Evolutionary conservation across 2,888 invertebrate genomes (phyloP).

Genomic region (Eilema depressum): DNA sequence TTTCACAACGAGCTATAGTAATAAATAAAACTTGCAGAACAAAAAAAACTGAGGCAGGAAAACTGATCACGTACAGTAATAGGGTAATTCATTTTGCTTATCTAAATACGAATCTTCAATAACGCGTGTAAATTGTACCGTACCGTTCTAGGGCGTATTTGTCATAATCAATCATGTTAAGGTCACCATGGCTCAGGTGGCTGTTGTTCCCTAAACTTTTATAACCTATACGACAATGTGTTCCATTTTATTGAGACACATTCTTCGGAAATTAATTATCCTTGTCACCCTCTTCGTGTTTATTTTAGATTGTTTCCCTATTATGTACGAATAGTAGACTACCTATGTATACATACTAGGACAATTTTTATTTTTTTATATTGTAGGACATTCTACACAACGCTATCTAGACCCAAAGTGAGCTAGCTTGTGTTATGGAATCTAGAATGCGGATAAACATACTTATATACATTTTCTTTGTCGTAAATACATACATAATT

Average conservation of each 20-base stretch:
- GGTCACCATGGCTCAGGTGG: conserved; percentile 64
- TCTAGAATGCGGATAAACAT: too few species aligned
- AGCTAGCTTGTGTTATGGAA: too few species aligned
- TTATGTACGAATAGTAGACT: background rate
- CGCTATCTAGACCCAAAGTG: too few species aligned
- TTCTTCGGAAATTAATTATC: conserved; percentile 33
- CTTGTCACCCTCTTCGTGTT: conserved; percentile 1
- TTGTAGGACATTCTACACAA: too few species aligned
- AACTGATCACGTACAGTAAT: conserved; percentile 32
- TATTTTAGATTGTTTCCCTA: background rate
- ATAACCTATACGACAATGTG: conserved; percentile 33
- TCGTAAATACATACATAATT: too few species aligned
- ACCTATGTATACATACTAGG: too few species aligned
- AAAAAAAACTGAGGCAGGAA: conserved; percentile 40
- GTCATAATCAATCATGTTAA: conserved; percentile 80
- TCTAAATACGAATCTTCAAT: conserved; percentile 69
- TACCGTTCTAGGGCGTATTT: conserved; percentile 62
- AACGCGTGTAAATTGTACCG: conserved; percentile 57
- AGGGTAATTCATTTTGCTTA: conserved; percentile 72
- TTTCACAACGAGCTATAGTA: conserved; percentile 10
- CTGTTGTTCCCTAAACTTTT: conserved; percentile 49
- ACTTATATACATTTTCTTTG: too few species aligned
- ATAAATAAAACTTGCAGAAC: conserved; percentile 22
- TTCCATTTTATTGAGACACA: conserved; percentile 38
- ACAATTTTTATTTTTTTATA: too few species aligned